Evolutionary conservation across 2,797 vertebrate species (phyloP).

Genomic region (Mus caroli): DNA sequence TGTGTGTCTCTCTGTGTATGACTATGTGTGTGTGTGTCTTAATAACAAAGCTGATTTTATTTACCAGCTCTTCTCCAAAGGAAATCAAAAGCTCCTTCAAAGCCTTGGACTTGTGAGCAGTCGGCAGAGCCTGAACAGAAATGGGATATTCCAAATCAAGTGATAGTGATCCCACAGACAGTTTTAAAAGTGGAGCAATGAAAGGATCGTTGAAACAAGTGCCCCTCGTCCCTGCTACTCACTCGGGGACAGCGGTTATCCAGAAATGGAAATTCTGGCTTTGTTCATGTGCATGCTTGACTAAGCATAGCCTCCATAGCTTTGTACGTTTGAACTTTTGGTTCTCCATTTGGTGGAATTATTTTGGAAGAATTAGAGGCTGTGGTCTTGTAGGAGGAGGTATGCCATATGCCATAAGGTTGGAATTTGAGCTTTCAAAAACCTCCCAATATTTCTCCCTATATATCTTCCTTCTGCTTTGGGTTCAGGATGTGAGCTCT

Average conservation of each 20-base stretch:
- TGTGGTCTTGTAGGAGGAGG: not conserved
- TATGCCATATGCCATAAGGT: no score
- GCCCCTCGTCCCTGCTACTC: not conserved
- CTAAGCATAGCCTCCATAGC: not conserved
- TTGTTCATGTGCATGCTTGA: not conserved
- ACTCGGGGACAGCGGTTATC: not conserved
- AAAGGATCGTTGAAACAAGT: slow-evolving; percentile 21
- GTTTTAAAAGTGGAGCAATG: slow-evolving; percentile 31
- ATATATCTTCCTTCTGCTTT: not conserved
- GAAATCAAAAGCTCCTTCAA: not conserved
- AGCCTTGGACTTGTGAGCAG: not conserved
- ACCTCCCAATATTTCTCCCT: no score
- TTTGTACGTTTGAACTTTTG: not conserved
- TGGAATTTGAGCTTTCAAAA: not conserved
- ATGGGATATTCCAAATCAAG: not conserved
- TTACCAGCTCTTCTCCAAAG: not conserved
- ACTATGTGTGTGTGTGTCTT: not conserved
- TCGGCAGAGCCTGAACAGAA: not conserved
- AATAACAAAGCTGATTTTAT: not conserved
- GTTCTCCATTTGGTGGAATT: not conserved
- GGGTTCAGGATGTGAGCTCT: not conserved
- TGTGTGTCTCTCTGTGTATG: not conserved
- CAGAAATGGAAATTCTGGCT: slow-evolving; percentile 28
- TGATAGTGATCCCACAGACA: not conserved
- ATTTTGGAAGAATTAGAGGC: not conserved